Evolutionary conservation across 2,888 invertebrate genomes (phyloP).

Genomic region (Oithona nana): DNA sequence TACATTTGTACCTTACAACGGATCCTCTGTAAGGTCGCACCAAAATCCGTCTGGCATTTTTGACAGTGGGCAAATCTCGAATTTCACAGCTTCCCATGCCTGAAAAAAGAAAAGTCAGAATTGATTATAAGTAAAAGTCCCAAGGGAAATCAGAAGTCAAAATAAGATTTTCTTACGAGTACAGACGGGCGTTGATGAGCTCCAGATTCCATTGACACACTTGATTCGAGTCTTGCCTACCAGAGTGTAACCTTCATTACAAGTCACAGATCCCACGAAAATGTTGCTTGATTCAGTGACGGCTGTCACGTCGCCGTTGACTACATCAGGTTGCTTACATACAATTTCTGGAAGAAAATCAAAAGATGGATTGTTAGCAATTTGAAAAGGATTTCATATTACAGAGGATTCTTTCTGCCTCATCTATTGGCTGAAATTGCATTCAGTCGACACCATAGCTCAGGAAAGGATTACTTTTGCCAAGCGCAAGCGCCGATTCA

Average conservation of each 20-base stretch:
- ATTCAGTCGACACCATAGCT: no score
- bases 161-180: not conserved
- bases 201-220: slow-evolving; percentile 11
- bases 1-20: not conserved
- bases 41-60: not conserved
- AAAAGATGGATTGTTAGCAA: no score
- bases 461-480: no score
- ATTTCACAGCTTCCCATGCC: not conserved
- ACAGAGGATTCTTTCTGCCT: no score
- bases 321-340: not conserved
- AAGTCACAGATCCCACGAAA: not conserved
- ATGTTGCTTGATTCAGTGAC: not conserved
- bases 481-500: no score
- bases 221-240: not conserved
- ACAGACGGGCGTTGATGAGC: slow-evolving; percentile 2
- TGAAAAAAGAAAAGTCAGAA: no score
- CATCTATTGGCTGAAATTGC: no score
- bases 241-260: not conserved
- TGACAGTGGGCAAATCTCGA: not conserved
- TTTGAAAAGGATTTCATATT: no score
- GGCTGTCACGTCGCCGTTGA: not conserved
- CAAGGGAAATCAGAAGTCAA: not conserved
- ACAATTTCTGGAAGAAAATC: no score
- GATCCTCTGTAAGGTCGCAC: not conserved
- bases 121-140: not conserved